phyloP scores from a whole-genome alignment of 2,113 vertebrate genomes.

The Pterocles gutturalis region DNA sequence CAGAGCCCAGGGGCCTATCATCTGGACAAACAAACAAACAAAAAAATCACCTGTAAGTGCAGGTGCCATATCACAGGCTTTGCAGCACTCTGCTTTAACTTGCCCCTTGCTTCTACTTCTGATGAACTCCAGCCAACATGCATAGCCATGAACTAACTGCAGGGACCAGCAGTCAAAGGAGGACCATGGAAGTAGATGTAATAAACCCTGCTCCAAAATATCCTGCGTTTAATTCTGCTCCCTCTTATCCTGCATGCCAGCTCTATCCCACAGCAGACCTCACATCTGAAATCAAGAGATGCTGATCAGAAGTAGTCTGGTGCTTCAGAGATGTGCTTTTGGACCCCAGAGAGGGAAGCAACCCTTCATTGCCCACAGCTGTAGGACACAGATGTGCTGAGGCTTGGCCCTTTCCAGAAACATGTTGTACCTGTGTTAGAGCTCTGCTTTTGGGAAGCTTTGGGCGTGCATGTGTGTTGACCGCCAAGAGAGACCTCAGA shows the following conservation, averaged over 20 bases:
- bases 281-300: not conserved
- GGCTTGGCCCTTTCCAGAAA: not conserved
- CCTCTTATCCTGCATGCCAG: not conserved
- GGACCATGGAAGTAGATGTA: not conserved
- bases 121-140: not conserved
- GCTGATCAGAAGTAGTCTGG: not conserved
- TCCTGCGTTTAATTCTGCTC: not conserved
- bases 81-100: not conserved
- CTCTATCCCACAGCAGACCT: not conserved
- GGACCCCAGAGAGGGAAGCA: not conserved
- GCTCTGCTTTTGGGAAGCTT: not conserved
- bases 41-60: not conserved
- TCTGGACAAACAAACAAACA: not conserved
- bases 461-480: not conserved
- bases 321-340: not conserved
- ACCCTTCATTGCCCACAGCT: not conserved
- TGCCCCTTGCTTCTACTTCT: not conserved
- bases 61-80: not conserved
- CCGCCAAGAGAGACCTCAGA: not conserved
- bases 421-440: not conserved
- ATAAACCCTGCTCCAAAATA: not conserved
- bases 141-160: not conserved
- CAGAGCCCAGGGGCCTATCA: not conserved
- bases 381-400: not conserved
- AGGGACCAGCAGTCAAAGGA: not conserved